Base-by-base conservation (phyloP, 2,888 invertebrate genomes). In the Mactromeris polynyma region DNA sequence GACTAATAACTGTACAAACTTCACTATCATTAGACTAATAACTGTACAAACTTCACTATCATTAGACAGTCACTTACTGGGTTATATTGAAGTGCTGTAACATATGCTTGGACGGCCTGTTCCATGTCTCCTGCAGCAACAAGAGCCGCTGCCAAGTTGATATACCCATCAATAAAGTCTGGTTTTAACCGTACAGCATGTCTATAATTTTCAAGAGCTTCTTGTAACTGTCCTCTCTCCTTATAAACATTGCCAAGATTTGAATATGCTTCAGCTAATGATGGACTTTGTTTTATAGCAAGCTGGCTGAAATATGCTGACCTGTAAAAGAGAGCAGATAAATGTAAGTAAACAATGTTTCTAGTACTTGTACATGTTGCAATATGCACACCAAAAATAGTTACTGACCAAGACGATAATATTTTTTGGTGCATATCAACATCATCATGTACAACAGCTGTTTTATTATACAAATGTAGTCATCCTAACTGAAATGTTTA, bases 71-170 rank as follows among this genome's bases (percentile, higher is more conserved):
- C 33, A 97, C 98, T 97, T 97, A 99, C 99, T 94, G 99, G 99
- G 97, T 99, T 99, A 97, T 99, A 99, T 97, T 99, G 99, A 94
- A 99, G 97, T 86, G 99, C 99, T 83, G 99, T 99, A 90, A 99
- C 98, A 96, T 99, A 99, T 54, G 99, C 99, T 97, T 99, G 99
- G 36, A 99, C 99, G 7, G 99, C 99, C 96, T 99, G 99, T 97
- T 99, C 99, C 98, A 99, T 99, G 96, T 99, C 99, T 7, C 99
- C 99, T 31, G 99, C 99, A 93, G 99, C 99, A 79, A 99, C 99
- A 21, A 99, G 97, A 0, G 99, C 99, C 38, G 99, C 99, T 1
- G 99, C 99, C 95, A 99, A 97, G 97, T 99, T 99, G 95, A 99
- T 99, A 97, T 99, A 99, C 14, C 97, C 97, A 94, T 97, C 97